phyloP scores from a whole-genome alignment of 2,113 vertebrate species.

The Seriola dumerili region DNA sequence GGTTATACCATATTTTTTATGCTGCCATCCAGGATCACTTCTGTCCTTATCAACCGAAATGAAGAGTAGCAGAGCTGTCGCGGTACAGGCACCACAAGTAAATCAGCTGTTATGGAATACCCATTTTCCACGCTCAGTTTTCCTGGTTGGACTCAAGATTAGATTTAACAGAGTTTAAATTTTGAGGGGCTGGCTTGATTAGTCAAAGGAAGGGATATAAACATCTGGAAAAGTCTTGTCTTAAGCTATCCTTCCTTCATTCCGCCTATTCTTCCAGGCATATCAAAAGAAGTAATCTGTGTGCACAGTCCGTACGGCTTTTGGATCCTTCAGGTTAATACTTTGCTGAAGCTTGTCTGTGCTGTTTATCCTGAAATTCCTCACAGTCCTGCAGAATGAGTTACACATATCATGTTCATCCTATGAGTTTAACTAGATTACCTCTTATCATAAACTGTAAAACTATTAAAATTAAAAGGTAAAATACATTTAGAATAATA shows the following conservation, averaged over 20 bases:
- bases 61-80: constrained; percentile 4
- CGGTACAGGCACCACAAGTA: not conserved
- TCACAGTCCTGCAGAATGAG: not conserved
- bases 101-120: constrained; percentile 13
- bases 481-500: not conserved
- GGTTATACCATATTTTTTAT: constrained; percentile 5
- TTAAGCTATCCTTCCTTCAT: not conserved
- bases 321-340: not conserved
- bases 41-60: constrained; percentile 27
- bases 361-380: not conserved
- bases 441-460: not conserved
- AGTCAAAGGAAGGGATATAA: constrained; percentile 23
- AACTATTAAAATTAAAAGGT: not conserved
- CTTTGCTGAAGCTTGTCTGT: not conserved
- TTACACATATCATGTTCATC: not conserved
- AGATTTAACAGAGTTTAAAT: constrained; percentile 24
- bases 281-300: not conserved
- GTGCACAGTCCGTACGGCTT: not conserved
- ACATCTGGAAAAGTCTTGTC: constrained; percentile 23
- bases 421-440: not conserved
- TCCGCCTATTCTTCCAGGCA: not conserved
- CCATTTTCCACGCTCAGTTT: constrained; percentile 48
- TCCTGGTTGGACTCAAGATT: constrained; percentile 6
- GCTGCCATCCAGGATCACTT: constrained; percentile 36
- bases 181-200: not conserved